Evolutionary conservation across 2,113 vertebrate species (phyloP), one percentile per base, ranked within the genome.

Genomic region (Hippocampus abdominalis): DNA sequence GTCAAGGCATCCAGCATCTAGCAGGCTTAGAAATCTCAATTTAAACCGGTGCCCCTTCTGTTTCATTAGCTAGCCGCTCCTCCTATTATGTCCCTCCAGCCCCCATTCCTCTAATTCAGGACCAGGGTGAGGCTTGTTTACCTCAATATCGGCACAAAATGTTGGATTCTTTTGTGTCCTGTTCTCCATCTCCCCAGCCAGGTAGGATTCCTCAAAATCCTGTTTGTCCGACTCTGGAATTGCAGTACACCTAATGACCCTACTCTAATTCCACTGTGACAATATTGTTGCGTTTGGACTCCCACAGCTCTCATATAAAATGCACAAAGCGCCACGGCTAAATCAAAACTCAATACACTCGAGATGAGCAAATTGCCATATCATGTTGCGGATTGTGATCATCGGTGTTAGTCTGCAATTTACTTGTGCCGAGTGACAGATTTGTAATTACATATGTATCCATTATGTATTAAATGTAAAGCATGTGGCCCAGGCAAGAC

Each of bases 261-360:
- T 80, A 27, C 86, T 86, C 76, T 89, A 87, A 90, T 91, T 90
- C 86, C 90, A 88, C 74, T 73, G 76, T 87, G 89, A 91, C 91
- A 91, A 91, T 92, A 91, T 86, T 89, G 89, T 89, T 88, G 88
- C 84, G 84, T 91, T 91, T 89, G 68, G 84, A 89, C 81, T 91
- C 87, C 87, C 85, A 82, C 56, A 79, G 86, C 86, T 78, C 83
- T 86, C 75, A 81, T 87, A 83, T 84, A 83, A 90, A 79, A 86
- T 86, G 80, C 83, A 82, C 72, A 75, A 64, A 80, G 74, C 80
- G 60, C 72, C 76, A 84, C 49, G 72, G 74, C 76, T 81, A 77
- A 36, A 70, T 74, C 79, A 80, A 66, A 84, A 71, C 63, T 32
- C 64, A 72, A 67, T 72, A 78, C 44, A 42, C 57, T 13, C 40